A percentile compares a stretch with the other conserved stretches of the same genome.
These are phyloP conservation scores for Amiota communis DNA, from an alignment of 2,888 invertebrate species.

Conservation along the genomic window DNA sequence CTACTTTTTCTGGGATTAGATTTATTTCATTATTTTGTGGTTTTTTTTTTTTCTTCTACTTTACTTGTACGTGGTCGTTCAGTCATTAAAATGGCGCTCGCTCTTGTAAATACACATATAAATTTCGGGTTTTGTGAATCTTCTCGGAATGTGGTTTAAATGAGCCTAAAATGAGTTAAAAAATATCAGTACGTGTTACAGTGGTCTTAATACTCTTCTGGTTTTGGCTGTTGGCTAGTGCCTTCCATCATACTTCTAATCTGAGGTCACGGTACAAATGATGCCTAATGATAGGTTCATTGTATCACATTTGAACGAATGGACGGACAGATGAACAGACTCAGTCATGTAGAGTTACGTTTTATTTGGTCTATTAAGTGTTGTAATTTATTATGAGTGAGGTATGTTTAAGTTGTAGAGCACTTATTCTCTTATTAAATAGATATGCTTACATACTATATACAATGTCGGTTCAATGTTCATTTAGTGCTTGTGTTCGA, in stretches of 20 bases:
- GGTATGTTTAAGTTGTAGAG: conserved; percentile 6
- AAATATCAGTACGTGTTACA: background rate
- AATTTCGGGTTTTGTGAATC: conserved; percentile 21
- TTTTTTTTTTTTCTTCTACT: background rate
- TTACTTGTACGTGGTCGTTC: conserved; percentile 4
- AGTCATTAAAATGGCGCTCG: conserved; percentile 27
- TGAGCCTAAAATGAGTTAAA: conserved; percentile 28
- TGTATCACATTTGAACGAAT: conserved; percentile 47
- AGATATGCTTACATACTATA: too few species aligned
- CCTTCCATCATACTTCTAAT: background rate
- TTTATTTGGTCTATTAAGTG: conserved; percentile 21
- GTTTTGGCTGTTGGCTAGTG: background rate
- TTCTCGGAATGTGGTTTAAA: conserved; percentile 19
- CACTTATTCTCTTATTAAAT: background rate
- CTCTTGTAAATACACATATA: conserved; percentile 16
- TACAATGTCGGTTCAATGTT: too few species aligned
- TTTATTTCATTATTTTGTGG: background rate
- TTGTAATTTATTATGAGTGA: conserved; percentile 19
- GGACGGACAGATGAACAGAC: background rate
- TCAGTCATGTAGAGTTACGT: background rate
- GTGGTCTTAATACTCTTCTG: background rate
- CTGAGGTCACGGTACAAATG: conserved; percentile 48
- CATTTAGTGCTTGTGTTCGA: too few species aligned
- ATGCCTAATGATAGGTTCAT: conserved; percentile 62
- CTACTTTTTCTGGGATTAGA: background rate